Evolutionary conservation across 2,113 vertebrate genomes (phyloP).

Genomic region (Vulpes lagopus): DNA sequence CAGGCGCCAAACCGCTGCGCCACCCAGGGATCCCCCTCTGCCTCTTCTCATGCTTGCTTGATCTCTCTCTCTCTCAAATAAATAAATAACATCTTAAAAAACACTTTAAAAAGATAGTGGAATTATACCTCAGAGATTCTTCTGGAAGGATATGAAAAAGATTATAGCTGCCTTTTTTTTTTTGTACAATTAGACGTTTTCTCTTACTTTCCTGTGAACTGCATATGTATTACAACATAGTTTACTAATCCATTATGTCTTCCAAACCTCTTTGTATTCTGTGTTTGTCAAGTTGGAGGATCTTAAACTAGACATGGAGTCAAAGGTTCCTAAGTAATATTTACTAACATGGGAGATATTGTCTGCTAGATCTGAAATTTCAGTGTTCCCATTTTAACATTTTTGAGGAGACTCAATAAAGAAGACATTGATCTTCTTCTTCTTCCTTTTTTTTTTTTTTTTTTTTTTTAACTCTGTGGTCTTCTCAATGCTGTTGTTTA

Average conservation of each 20-base stretch:
- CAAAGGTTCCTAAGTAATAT: neutral
- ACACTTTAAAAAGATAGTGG: neutral
- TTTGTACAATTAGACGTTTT: neutral
- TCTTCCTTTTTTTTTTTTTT: neutral
- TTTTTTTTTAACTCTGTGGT: neutral
- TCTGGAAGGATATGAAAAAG: neutral
- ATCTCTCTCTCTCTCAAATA: neutral
- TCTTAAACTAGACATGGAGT: neutral
- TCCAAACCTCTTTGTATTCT: neutral
- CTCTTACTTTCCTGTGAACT: neutral
- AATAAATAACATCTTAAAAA: neutral
- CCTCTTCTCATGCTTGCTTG: neutral
- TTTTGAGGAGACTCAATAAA: conserved; percentile 8
- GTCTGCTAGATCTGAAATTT: neutral
- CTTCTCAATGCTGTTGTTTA: conserved; percentile 26
- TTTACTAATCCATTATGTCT: neutral
- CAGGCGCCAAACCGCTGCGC: too few relatives aligned
- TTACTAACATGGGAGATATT: neutral
- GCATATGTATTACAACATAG: neutral
- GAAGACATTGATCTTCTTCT: neutral
- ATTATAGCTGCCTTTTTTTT: neutral
- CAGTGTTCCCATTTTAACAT: neutral
- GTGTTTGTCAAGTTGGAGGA: neutral
- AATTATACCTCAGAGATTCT: neutral
- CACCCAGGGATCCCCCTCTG: too few relatives aligned